Evolutionary conservation across 1,140 invertebrate species (phyloP).

Genomic region (Anoplolepis gracilipes): DNA sequence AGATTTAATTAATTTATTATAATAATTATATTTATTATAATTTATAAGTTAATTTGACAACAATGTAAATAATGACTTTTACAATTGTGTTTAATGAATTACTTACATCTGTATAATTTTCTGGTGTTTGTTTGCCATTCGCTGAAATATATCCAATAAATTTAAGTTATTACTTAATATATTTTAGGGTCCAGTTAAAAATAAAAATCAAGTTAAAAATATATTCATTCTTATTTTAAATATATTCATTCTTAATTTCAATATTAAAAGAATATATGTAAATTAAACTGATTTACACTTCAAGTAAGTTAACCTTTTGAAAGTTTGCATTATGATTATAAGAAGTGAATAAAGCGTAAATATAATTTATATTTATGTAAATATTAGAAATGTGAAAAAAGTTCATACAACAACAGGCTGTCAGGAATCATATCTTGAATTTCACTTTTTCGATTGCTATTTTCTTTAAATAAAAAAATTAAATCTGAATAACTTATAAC

Average conservation of each 20-base stretch:
- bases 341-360: neutral
- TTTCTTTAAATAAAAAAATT: neutral
- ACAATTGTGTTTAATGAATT: neutral
- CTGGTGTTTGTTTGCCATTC: slow-evolving; percentile 76
- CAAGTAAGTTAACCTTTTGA: neutral
- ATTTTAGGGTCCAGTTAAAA: no score
- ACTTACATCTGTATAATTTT: slow-evolving; percentile 80
- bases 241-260: slow-evolving; percentile 3
- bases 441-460: no score
- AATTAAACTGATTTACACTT: slow-evolving; percentile 12
- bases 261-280: neutral
- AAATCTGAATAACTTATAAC: neutral
- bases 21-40: no score
- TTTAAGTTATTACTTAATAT: no score
- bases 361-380: no score
- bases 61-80: neutral
- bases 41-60: neutral
- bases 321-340: neutral
- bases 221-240: neutral
- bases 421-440: neutral
- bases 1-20: neutral
- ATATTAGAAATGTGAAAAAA: neutral
- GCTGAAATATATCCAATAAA: slow-evolving; percentile 76
- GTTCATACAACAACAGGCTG: neutral
- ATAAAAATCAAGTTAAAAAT: neutral